These are phyloP conservation scores for Tor tambroides DNA, from an alignment of 2,113 vertebrate species.

Conservation along the genomic window DNA sequence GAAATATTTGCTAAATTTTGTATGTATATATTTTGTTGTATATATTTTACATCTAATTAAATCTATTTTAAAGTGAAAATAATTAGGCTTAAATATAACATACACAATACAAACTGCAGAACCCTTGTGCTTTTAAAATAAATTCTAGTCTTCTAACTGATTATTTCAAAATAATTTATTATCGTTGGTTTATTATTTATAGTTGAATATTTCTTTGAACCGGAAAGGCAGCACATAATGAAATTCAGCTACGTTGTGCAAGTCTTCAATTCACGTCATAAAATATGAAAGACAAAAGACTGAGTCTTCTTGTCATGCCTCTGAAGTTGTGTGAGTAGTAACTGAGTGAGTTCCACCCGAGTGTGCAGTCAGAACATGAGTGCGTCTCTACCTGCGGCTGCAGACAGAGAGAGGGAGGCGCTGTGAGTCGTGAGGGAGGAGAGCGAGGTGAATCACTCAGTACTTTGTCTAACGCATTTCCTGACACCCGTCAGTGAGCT, in stretches of 20 bases:
- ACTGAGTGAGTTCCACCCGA: conserved; percentile 5
- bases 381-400: conserved; percentile 38
- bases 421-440: conserved; percentile 23
- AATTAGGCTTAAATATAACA: too few species aligned
- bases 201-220: background rate
- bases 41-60: too few species aligned
- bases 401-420: conserved; percentile 20
- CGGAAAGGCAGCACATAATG: background rate
- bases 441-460: conserved; percentile 56
- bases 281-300: background rate
- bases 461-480: conserved; percentile 69
- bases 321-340: background rate
- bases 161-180: background rate
- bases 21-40: too few species aligned
- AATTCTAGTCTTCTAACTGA: background rate
- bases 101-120: too few species aligned
- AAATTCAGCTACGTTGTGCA: background rate
- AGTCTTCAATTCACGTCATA: background rate
- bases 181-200: background rate
- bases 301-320: background rate
- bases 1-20: too few species aligned
- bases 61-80: too few species aligned
- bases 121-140: too few species aligned
- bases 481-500: conserved; percentile 67
- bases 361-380: conserved; percentile 44